Evolutionary conservation across 2,888 invertebrate genomes (phyloP).

Genomic region (Clunio marinus): DNA sequence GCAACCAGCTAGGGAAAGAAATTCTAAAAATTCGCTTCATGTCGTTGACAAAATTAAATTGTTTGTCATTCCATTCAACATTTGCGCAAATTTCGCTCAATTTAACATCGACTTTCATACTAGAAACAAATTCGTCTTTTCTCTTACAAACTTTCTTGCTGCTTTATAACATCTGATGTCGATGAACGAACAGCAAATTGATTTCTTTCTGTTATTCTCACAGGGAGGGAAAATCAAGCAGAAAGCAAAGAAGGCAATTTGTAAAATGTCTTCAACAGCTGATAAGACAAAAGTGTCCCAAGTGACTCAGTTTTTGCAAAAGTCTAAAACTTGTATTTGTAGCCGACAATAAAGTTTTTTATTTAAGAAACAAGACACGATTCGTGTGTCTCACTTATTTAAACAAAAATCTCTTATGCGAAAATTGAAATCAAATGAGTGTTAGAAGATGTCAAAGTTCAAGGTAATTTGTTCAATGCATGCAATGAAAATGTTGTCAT

Average conservation of each 20-base stretch:
- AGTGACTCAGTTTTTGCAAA: no score
- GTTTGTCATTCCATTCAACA: slow-evolving; percentile 24
- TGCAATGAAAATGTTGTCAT: neutral
- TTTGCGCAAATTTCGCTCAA: slow-evolving; percentile 30
- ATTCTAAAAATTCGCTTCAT: no score
- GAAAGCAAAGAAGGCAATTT: slow-evolving; percentile 9
- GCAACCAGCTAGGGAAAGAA: slow-evolving; percentile 1
- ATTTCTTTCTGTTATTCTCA: neutral
- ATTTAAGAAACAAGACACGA: neutral
- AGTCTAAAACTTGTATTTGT: no score
- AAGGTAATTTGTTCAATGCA: neutral
- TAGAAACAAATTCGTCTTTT: neutral
- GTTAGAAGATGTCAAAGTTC: neutral
- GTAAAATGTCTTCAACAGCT: slow-evolving; percentile 36
- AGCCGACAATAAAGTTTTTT: neutral
- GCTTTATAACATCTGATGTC: slow-evolving; percentile 12
- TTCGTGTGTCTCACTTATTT: neutral
- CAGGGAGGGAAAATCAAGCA: neutral
- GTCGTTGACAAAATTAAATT: neutral
- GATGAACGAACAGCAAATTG: slow-evolving; percentile 16
- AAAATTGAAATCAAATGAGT: neutral
- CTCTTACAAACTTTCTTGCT: neutral
- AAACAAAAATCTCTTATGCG: neutral
- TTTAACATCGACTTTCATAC: slow-evolving; percentile 24
- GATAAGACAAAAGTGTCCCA: slow-evolving; percentile 22